Conservation (phyloP, 1,140 invertebrate species). For the Acyrthosiphon pisum region DNA sequence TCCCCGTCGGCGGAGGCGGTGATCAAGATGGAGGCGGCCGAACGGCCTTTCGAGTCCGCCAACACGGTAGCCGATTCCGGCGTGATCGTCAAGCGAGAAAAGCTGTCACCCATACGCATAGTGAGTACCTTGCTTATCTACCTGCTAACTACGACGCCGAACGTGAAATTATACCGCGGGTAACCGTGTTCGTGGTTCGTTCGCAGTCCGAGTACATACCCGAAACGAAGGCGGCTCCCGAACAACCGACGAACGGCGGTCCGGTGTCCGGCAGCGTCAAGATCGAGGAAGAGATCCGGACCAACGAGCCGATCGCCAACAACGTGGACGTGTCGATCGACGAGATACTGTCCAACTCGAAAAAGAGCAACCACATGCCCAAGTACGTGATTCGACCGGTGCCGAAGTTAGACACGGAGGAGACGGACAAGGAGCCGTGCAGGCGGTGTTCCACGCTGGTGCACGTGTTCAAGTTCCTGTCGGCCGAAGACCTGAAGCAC, state of each 20-base stretch:
- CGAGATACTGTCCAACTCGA: slow-evolving; percentile 41
- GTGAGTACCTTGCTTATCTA: background rate
- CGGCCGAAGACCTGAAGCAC: slow-evolving; percentile 16
- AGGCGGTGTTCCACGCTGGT: background rate
- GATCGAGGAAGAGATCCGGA: slow-evolving; percentile 45
- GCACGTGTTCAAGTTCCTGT: slow-evolving; percentile 44
- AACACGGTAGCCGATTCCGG: slow-evolving; percentile 46
- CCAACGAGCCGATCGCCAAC: slow-evolving; percentile 35
- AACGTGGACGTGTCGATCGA: slow-evolving; percentile 37
- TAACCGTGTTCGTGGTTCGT: background rate
- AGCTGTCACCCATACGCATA: slow-evolving; percentile 38
- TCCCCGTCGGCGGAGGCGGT: no score
- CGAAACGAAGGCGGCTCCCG: background rate
- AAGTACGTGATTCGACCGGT: slow-evolving; percentile 49
- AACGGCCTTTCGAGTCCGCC: slow-evolving; percentile 8
- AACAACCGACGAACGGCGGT: background rate
- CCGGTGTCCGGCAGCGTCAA: slow-evolving; percentile 24
- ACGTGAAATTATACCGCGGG: no score
- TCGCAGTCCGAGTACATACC: slow-evolving; percentile 50
- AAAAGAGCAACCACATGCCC: slow-evolving; percentile 47
- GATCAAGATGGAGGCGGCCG: background rate
- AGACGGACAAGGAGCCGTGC: background rate
- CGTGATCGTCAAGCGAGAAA: slow-evolving; percentile 37
- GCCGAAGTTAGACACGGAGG: background rate
- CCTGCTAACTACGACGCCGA: no score